These are phyloP conservation scores for Rhopalosiphum maidis DNA, from an alignment of 1,140 invertebrate genomes.

Conservation along the genomic window DNA sequence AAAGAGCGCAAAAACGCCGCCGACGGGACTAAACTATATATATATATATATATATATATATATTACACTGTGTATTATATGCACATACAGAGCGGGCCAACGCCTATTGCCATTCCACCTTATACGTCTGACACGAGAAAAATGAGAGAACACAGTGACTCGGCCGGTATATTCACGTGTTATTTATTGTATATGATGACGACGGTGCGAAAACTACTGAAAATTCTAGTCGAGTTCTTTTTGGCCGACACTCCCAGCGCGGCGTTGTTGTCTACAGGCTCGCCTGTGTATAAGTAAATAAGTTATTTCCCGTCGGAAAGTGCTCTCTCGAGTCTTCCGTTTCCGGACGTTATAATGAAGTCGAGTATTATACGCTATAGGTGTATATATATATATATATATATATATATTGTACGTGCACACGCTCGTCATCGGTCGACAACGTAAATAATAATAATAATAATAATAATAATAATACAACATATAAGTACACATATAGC, in stretches of 20 bases:
- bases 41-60: no score
- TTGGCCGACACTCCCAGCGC: not conserved
- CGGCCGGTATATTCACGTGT: not conserved
- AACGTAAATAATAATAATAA: slow-evolving; percentile 4
- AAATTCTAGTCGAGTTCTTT: not conserved
- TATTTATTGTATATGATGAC: not conserved
- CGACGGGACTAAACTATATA: no score
- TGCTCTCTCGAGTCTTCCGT: not conserved
- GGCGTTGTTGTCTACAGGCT: not conserved
- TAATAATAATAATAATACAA: not conserved
- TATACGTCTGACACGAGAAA: not conserved
- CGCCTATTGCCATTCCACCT: not conserved
- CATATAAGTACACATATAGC: not conserved
- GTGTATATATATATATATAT: not conserved
- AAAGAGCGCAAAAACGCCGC: not conserved
- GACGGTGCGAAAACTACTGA: not conserved
- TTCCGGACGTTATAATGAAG: not conserved
- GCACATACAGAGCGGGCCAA: not conserved
- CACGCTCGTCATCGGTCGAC: not conserved
- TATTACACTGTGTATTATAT: not conserved
- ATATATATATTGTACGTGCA: not conserved
- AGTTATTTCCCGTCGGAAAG: slow-evolving; percentile 17
- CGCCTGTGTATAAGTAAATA: slow-evolving; percentile 21
- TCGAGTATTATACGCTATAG: not conserved
- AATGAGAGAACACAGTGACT: not conserved